phyloP scores from a whole-genome alignment of 2,113 vertebrate species.

The Lonchura striata region DNA sequence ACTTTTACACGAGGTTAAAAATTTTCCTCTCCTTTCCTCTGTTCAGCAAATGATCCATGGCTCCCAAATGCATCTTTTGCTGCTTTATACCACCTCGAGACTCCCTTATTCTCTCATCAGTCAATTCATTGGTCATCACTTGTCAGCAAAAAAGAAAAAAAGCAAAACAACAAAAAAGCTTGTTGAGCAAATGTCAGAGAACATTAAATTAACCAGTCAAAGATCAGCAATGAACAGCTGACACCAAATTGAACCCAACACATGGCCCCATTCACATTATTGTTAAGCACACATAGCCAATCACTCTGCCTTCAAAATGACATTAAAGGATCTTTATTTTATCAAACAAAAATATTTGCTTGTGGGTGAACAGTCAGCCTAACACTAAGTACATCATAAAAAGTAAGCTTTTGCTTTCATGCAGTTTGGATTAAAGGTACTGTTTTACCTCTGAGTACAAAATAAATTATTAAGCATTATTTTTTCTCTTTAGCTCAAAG shows the following conservation, averaged over 20 bases:
- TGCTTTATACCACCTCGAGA: background rate
- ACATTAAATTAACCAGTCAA: conserved; percentile 42
- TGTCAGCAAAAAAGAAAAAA: background rate
- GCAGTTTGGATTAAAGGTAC: background rate
- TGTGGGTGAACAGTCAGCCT: background rate
- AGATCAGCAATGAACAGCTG: conserved; percentile 62
- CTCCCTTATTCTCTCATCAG: background rate
- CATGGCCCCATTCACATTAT: conserved; percentile 29
- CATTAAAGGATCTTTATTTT: conserved; percentile 24
- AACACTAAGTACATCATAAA: background rate
- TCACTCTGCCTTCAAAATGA: background rate
- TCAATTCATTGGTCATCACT: background rate
- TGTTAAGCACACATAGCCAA: conserved; percentile 3
- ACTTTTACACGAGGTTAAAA: conserved; percentile 9
- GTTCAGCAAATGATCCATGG: background rate
- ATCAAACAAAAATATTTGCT: background rate
- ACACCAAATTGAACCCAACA: conserved; percentile 42
- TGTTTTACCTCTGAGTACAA: background rate
- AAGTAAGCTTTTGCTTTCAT: background rate
- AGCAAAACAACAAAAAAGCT: background rate
- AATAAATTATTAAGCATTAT: background rate
- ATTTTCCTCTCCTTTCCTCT: background rate
- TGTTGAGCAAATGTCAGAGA: conserved; percentile 21
- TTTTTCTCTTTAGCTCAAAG: background rate
- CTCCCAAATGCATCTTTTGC: background rate